Conservation (phyloP, 1,140 invertebrate species). For the Mamestra configurata region DNA sequence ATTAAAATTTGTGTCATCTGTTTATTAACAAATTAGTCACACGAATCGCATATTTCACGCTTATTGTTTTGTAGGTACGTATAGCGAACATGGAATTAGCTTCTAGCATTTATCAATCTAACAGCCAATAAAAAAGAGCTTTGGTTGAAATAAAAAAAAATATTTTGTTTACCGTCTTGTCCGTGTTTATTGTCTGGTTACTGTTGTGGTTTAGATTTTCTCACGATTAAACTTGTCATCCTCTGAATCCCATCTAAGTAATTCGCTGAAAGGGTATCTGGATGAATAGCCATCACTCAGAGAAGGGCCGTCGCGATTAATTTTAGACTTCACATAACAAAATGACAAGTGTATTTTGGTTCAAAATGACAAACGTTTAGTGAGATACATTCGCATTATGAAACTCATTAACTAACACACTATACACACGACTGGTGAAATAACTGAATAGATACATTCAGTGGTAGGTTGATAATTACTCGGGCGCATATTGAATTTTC, state of each 20-base stretch:
- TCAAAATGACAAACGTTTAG: constrained; percentile 28
- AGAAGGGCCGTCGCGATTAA: constrained; percentile 41
- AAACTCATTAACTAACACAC: constrained; percentile 33
- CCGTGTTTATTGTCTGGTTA: neutral
- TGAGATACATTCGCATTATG: constrained; percentile 21
- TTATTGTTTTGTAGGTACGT: no score
- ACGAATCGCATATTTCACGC: no score
- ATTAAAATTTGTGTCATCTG: no score
- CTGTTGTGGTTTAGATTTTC: neutral
- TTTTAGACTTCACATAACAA: constrained; percentile 28
- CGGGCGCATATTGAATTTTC: neutral
- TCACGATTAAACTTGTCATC: constrained; percentile 15
- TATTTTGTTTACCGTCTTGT: no score
- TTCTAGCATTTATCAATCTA: no score
- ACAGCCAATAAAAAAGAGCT: no score
- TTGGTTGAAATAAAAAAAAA: no score
- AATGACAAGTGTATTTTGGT: constrained; percentile 38
- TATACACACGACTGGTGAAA: neutral
- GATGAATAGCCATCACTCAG: constrained; percentile 39
- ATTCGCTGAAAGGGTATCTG: constrained; percentile 48
- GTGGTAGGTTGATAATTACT: constrained; percentile 2
- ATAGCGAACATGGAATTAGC: no score
- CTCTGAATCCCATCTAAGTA: constrained; percentile 38
- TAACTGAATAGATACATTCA: neutral
- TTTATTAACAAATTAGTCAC: no score